Base-by-base conservation (phyloP, 2,113 vertebrate genomes). In the Cepphus grylle region DNA sequence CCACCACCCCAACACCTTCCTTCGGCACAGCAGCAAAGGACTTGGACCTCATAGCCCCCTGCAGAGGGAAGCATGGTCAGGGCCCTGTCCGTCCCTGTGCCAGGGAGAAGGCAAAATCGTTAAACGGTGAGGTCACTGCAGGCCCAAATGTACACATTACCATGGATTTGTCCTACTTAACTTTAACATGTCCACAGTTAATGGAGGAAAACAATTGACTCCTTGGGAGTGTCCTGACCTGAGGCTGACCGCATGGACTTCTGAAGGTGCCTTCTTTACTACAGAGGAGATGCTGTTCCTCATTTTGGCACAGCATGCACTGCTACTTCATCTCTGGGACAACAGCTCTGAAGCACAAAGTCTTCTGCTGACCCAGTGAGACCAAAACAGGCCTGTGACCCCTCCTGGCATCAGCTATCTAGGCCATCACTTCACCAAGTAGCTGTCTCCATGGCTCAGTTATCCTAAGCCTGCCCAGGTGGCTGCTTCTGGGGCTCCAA, bases 201-300 rank as follows among this genome's bases (percentile, higher is more conserved):
- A 26, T 8, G 15, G n/a, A 71, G 47, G 52, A 50, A 87, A 30
- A 23, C 20, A 61, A 36, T 32, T 2, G 8, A 16, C 29, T 80
- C 22, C 56, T 22, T 8, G 15, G 17, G 32, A 29, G 20, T 27
- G 20, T 34, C 50, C 49, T 50, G 73, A 45, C 25, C 29, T 4
- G 3, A 23, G 42, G 11, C 36, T 1, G 1, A 49, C 38, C 1
- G 4, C 21, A 15, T 2, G 16, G 21, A 30, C 27, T 49, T 58
- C 86, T 69, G 45, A 69, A 72, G 47, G 12, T 79, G 29, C 19
- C 32, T 63, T 59, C 49, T 56, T 71, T 55, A 13, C 34, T 52
- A 27, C 27, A 20, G 43, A 32, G 47, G 12, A 42, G 20, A 17
- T 43, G 58, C 36, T 76, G 45, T 62, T 88, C 40, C 16, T 53